Evolutionary conservation across 1,140 invertebrate species (phyloP).

Genomic region (Polypedilum pembai): DNA sequence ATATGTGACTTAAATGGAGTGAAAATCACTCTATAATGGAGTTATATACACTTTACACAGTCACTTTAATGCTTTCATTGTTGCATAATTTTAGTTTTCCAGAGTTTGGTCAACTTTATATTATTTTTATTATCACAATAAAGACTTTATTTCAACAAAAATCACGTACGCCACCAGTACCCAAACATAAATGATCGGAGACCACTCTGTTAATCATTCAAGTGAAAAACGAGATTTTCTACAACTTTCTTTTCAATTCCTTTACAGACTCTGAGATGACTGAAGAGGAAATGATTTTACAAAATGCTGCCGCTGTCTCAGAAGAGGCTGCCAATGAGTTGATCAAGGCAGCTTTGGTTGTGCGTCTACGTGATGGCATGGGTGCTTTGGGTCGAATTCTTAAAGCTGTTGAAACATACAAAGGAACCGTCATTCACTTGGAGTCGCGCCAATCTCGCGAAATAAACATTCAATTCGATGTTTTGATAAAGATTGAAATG

Average conservation of each 20-base stretch:
- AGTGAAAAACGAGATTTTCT: background rate
- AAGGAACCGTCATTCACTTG: slow-evolving; percentile 76
- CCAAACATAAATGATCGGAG: background rate
- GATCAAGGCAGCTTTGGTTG: slow-evolving; percentile 68
- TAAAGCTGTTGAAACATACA: slow-evolving; percentile 87
- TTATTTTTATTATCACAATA: no score
- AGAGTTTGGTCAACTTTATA: background rate
- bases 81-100: background rate
- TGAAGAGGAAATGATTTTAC: slow-evolving; percentile 80
- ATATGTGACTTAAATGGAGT: background rate
- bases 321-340: slow-evolving; percentile 62
- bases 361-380: slow-evolving; percentile 81
- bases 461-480: slow-evolving; percentile 68
- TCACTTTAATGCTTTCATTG: background rate
- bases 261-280: slow-evolving; percentile 65
- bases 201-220: background rate
- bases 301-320: slow-evolving; percentile 66
- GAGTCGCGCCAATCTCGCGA: slow-evolving; percentile 76
- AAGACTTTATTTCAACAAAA: background rate
- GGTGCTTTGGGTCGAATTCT: slow-evolving; percentile 74
- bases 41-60: background rate
- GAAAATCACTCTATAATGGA: background rate
- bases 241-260: slow-evolving; percentile 5
- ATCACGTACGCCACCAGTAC: background rate
- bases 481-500: slow-evolving; percentile 79